These are phyloP conservation scores for Neodiprion pinetum DNA, from an alignment of 1,140 invertebrate species.

Conservation along the genomic window DNA sequence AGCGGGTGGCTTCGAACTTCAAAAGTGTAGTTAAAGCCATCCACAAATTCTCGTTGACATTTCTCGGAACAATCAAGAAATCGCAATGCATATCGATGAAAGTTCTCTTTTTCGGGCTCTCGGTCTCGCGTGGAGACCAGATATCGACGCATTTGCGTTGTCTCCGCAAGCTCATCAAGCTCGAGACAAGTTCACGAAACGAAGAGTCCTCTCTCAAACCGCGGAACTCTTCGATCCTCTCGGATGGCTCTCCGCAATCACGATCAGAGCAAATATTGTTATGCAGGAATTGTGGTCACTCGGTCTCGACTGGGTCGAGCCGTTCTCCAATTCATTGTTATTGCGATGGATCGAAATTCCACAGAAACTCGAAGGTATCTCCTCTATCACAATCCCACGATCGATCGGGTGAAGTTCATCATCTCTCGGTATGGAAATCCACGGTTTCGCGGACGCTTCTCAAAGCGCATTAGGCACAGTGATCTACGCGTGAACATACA, in stretches of 20 bases:
- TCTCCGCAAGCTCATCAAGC: neutral
- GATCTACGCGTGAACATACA: too few species aligned
- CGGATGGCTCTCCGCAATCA: constrained; percentile 6
- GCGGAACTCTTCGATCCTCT: neutral
- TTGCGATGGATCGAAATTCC: neutral
- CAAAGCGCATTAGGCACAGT: too few species aligned
- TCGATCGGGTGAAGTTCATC: constrained; percentile 8
- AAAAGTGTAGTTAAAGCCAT: neutral
- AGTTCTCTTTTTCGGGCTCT: neutral
- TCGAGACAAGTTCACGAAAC: neutral
- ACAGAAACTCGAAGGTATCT: neutral
- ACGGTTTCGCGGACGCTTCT: constrained; percentile 10
- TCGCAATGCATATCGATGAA: neutral
- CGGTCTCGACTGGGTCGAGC: neutral
- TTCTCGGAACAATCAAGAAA: neutral
- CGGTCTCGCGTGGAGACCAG: neutral
- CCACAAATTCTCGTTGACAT: neutral
- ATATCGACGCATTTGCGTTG: neutral
- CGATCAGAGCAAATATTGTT: constrained; percentile 5
- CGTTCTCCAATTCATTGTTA: neutral
- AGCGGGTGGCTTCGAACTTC: constrained; percentile 23
- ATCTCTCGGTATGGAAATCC: neutral
- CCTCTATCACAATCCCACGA: neutral
- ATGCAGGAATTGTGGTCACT: constrained; percentile 1
- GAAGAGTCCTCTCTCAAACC: neutral